Conservation (phyloP, 2,888 invertebrate genomes). For the Ochlodes sylvanus region DNA sequence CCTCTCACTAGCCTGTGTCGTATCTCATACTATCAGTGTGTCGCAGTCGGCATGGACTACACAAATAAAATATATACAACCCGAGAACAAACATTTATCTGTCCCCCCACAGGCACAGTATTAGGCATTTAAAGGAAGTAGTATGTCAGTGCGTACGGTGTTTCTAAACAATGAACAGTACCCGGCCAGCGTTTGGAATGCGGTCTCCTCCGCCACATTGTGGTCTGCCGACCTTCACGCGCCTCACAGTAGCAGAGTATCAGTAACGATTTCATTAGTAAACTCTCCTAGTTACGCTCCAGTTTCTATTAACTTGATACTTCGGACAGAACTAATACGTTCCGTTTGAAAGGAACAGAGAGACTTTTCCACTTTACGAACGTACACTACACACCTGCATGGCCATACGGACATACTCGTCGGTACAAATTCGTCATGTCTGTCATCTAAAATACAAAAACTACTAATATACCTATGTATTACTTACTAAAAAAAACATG, state of each 20-base stretch:
- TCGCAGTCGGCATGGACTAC: too few relatives aligned
- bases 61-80: too few relatives aligned
- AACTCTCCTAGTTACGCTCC: slow-evolving; percentile 12
- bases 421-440: too few relatives aligned
- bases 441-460: too few relatives aligned
- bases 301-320: background rate
- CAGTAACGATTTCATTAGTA: slow-evolving; percentile 27
- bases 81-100: too few relatives aligned
- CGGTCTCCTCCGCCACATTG: slow-evolving; percentile 26
- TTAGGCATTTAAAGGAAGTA: background rate
- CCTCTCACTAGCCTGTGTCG: too few relatives aligned
- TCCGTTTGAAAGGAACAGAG: background rate
- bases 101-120: too few relatives aligned
- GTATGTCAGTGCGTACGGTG: too few relatives aligned
- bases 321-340: background rate
- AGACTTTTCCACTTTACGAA: background rate
- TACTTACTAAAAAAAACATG: too few relatives aligned
- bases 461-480: too few relatives aligned
- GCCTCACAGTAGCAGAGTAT: slow-evolving; percentile 17
- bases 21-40: too few relatives aligned
- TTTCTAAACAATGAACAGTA: background rate
- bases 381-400: background rate
- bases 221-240: slow-evolving; percentile 29
- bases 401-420: too few relatives aligned
- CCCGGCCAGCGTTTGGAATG: slow-evolving; percentile 14